These are phyloP conservation scores for Strigamia crassipes DNA, from an alignment of 2,888 invertebrate genomes.

Conservation along the genomic window DNA sequence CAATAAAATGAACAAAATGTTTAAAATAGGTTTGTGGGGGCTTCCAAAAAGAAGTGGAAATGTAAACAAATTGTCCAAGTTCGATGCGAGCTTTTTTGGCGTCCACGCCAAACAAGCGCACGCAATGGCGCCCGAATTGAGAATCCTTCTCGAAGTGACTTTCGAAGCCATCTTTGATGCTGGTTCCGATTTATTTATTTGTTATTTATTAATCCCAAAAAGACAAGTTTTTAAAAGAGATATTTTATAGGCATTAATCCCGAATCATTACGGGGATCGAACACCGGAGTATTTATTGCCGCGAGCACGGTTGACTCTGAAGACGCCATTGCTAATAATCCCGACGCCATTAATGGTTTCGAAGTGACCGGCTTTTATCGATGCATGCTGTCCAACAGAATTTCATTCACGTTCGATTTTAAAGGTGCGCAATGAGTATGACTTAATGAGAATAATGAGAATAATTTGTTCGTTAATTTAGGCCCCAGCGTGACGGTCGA, in stretches of 20 bases:
- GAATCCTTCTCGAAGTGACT: conserved; percentile 87
- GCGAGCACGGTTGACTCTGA: conserved; percentile 91
- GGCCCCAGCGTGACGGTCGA: conserved; percentile 94
- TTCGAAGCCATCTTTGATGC: conserved; percentile 92
- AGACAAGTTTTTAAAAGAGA: no score
- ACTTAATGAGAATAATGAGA: no score
- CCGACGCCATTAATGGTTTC: conserved; percentile 78
- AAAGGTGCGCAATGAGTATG: conserved; percentile 56
- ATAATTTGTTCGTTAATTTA: conserved; percentile 53
- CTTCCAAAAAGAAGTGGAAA: conserved; percentile 80
- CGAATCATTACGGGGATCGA: conserved; percentile 77
- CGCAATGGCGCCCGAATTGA: conserved; percentile 89
- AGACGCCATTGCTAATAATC: conserved; percentile 80
- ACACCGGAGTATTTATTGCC: conserved; percentile 94
- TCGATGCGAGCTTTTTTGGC: conserved; percentile 88
- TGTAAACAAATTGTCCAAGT: conserved; percentile 76
- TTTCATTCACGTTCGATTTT: conserved; percentile 63
- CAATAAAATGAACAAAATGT: conserved; percentile 21
- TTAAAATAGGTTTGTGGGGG: conserved; percentile 70
- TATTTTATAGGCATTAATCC: conserved; percentile 70
- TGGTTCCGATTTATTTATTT: conserved; percentile 58
- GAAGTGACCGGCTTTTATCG: conserved; percentile 85
- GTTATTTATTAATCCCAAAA: no score
- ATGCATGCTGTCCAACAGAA: conserved; percentile 64
- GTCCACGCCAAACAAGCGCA: conserved; percentile 91